Conservation (phyloP, 2,113 vertebrate genomes). For the Hyperoodon ampullatus region DNA sequence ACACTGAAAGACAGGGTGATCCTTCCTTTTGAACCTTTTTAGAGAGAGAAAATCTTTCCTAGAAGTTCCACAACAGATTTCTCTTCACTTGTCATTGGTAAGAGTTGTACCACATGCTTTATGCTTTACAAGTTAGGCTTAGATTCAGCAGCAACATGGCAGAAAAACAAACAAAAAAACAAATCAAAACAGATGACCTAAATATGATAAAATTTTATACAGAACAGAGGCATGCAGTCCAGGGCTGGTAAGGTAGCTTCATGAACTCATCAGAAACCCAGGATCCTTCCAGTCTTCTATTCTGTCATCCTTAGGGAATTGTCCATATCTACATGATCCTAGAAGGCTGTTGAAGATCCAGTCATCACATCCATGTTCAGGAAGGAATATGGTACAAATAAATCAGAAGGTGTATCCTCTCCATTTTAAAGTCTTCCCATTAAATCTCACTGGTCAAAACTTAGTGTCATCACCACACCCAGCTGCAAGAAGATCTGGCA, state of each 20-base stretch:
- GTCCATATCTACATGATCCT: background rate
- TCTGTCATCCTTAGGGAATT: background rate
- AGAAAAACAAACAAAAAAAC: background rate
- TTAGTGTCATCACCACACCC: background rate
- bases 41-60: background rate
- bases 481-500: background rate
- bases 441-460: background rate
- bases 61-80: background rate
- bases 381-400: background rate
- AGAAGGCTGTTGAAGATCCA: background rate
- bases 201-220: background rate
- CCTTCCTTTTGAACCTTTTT: background rate
- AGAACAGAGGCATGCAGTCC: background rate
- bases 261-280: background rate
- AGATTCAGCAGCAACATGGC: background rate
- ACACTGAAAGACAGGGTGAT: background rate
- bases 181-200: background rate
- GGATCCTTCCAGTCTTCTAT: background rate
- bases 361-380: background rate
- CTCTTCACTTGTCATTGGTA: background rate
- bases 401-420: background rate
- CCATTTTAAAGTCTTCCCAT: background rate
- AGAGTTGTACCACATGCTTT: background rate
- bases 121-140: background rate
- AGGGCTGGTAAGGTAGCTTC: background rate